Base-by-base conservation (phyloP, 2,888 invertebrate genomes). In the Epinotia ramella region DNA sequence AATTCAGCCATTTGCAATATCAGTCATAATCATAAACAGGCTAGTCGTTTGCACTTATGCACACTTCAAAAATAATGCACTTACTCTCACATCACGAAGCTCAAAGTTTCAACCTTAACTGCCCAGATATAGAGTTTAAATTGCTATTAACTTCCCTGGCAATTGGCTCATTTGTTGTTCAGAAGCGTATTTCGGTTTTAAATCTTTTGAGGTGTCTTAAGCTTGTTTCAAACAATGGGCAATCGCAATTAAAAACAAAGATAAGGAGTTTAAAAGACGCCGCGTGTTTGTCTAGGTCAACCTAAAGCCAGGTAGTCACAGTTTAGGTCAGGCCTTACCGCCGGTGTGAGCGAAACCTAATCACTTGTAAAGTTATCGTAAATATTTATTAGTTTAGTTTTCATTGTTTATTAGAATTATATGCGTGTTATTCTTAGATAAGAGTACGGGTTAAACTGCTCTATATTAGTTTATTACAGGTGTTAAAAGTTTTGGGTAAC, bases 141-240 rank as follows among this genome's bases (percentile, higher is more conserved):
- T 49, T 24, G 12, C 44, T 24, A 16, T 4, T n/a, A 11, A 69
- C 28, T 3, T 46, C 11, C 24, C 60, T 11, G n/a, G 44, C 16
- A 18, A 70, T 53, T 3, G 3, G n/a, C 18, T 18, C 44, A 13
- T 62, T 63, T 63, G 24, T 62, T 33, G 13, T 60, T 33, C 18
- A 62, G 18, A 62, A n/a, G 33, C 53, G 11, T 70, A 20, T 70
- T 63, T 63, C 60, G 49, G 62, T 72, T 64, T 79, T 79, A 77
- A 73, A 75, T 77, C 78, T 79, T 81, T 81, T 80, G 79, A 81
- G 79, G 79, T 81, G 78, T 56, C 44, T 80, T 79, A 82, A 81
- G 79, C 79, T 77, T 62, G 73, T 78, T 77, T 77, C 72, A 80
- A 75, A 86, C 83, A 84, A 85, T 79, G 76, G 78, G 73, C 72